These are phyloP conservation scores for Epinephelus fuscoguttatus DNA, from an alignment of 2,113 vertebrate genomes.

Conservation along the genomic window DNA sequence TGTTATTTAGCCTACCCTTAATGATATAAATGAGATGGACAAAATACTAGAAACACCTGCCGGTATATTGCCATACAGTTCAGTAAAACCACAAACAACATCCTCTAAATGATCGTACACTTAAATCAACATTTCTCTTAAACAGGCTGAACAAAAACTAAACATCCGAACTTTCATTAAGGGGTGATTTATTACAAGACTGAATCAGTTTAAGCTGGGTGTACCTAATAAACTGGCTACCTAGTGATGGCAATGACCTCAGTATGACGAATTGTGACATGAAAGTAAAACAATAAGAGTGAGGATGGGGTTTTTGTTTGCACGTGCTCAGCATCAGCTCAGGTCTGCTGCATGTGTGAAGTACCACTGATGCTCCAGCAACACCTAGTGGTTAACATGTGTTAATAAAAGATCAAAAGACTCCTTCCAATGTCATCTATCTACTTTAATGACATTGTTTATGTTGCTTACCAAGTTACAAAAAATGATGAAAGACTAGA, in stretches of 20 bases:
- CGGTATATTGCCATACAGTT: background rate
- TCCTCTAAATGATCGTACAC: no score
- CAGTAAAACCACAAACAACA: no score
- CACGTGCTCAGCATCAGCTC: background rate
- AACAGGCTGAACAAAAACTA: background rate
- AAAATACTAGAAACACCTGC: background rate
- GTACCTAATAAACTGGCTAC: background rate
- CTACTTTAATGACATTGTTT: background rate
- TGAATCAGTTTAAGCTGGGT: background rate
- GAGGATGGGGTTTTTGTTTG: background rate
- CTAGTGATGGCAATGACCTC: background rate
- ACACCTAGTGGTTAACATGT: constrained; percentile 38
- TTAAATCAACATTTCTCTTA: background rate
- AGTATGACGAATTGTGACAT: background rate
- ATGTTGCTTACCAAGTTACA: background rate
- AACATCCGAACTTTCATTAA: background rate
- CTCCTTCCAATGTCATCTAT: background rate
- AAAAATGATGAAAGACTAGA: background rate
- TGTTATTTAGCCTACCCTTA: background rate
- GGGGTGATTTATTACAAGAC: background rate
- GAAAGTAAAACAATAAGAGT: background rate
- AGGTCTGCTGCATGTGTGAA: background rate
- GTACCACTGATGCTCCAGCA: background rate
- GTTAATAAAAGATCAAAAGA: background rate
- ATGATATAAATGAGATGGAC: background rate